Percentiles rank a stretch among this genome's conserved stretches.
phyloP scores from a whole-genome alignment of 2,888 invertebrate species.

The Clanis bilineata region DNA sequence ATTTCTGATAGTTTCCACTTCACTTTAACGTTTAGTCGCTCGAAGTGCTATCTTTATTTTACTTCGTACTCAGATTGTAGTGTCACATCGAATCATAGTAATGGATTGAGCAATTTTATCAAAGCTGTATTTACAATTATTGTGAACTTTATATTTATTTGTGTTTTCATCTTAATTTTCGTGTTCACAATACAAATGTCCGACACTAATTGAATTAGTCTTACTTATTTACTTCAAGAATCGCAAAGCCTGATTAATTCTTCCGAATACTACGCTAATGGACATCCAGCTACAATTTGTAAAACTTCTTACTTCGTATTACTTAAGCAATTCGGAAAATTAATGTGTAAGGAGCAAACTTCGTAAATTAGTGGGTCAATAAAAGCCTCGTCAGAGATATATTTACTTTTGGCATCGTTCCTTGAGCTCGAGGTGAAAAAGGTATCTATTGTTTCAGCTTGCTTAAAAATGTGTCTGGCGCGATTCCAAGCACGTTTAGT shows the following conservation, averaged over 20 bases:
- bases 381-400: conserved; percentile 38
- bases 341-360: conserved; percentile 40
- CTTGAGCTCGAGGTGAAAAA: conserved; percentile 26
- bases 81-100: not conserved
- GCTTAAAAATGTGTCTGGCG: conserved; percentile 14
- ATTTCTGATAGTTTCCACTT: conserved; percentile 6
- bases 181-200: not conserved
- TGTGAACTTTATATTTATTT: not conserved
- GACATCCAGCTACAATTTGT: conserved; percentile 25
- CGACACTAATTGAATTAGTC: not conserved
- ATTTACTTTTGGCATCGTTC: conserved; percentile 35
- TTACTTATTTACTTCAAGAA: not conserved
- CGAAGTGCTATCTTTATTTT: not conserved
- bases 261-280: not conserved
- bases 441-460: conserved; percentile 18
- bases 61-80: not conserved
- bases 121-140: not conserved
- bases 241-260: not conserved
- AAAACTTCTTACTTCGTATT: conserved; percentile 33
- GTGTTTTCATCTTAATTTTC: no score
- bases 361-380: conserved; percentile 45
- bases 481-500: conserved; percentile 16
- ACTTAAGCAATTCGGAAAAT: conserved; percentile 43
- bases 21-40: not conserved
- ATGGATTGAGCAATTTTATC: not conserved